Conservation (phyloP, 2,888 invertebrate species). For the Carterocephalus palaemon region DNA sequence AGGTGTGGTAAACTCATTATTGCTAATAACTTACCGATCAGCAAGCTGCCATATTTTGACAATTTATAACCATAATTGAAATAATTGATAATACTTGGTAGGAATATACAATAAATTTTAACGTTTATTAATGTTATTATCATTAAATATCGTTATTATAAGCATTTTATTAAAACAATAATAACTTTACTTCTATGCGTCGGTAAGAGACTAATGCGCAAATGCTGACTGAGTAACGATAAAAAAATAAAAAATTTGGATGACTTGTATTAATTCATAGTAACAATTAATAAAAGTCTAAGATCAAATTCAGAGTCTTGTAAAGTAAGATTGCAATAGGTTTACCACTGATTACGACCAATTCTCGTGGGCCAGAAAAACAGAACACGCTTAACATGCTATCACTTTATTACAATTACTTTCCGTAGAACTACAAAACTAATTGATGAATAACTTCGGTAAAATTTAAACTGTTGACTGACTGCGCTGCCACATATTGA, state of each 20-base stretch:
- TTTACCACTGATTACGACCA: constrained; percentile 16
- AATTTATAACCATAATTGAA: no score
- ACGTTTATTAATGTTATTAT: neutral
- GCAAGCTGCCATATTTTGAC: no score
- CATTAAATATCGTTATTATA: neutral
- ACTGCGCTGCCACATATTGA: no score
- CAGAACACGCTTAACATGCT: constrained; percentile 1
- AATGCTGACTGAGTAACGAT: constrained; percentile 16
- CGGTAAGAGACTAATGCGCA: constrained; percentile 14
- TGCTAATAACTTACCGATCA: no score
- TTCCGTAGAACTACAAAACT: no score
- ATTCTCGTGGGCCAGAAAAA: constrained; percentile 12
- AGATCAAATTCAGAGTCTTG: constrained; percentile 6
- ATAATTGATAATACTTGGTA: no score
- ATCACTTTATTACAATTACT: neutral
- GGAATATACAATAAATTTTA: neutral
- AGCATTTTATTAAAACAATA: constrained; percentile 2
- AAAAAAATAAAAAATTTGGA: constrained; percentile 9
- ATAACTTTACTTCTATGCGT: neutral
- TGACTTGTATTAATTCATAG: constrained; percentile 5
- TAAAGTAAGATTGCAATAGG: constrained; percentile 16
- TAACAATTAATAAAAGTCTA: no score
- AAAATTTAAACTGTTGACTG: no score
- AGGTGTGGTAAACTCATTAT: no score
- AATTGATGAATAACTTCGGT: no score